Evolutionary conservation across 2,888 invertebrate genomes (phyloP), one percentile per base, ranked within the genome.

Genomic region (Epirrita christyi): DNA sequence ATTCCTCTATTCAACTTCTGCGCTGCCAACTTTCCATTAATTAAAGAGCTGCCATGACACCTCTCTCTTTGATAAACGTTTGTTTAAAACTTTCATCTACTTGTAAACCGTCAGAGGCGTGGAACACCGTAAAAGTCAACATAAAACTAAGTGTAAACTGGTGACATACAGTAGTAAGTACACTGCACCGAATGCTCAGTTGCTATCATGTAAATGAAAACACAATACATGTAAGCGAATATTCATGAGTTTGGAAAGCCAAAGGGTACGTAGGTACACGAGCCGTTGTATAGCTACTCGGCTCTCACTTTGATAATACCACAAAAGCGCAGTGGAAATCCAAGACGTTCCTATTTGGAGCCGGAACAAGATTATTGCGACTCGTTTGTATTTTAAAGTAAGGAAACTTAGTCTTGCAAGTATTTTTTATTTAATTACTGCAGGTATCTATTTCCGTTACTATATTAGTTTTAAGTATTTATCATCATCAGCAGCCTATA

Each of bases 201-300:
- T 73, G 76, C 78, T 76, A 76, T 78, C 78, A 83, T 84, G 84
- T 78, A 82, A 84, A 83, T 82, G 76, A 81, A 80, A 73, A 78
- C 73, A 78, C 78, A 75, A 77, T 73, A 78, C 81, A 82, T 82
- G 81, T 79, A 76, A 79, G 71, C 71, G 82, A 81, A 83, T 84
- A 84, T 84, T 80, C 83, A 84, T 83, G 81, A 83, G 76, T 63
- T 70, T 69, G 79, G 72, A 72, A 76, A 73, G 65, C 70, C 66
- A 67, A 71, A 65, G 73, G 71, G 66, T 69, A 63, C 64, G 69
- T 67, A 61, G 62, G 63, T 64, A 51, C 66, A 57, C 61, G 63
- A 64, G 45, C 59, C 56, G 49, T 52, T 50, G 44, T 53, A 50
- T 59, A 59, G 44, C 55, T 60, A 50, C 57, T 44, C 37, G 54